Conservation (phyloP, 2,888 invertebrate species). For the Drosophila mimetica region DNA sequence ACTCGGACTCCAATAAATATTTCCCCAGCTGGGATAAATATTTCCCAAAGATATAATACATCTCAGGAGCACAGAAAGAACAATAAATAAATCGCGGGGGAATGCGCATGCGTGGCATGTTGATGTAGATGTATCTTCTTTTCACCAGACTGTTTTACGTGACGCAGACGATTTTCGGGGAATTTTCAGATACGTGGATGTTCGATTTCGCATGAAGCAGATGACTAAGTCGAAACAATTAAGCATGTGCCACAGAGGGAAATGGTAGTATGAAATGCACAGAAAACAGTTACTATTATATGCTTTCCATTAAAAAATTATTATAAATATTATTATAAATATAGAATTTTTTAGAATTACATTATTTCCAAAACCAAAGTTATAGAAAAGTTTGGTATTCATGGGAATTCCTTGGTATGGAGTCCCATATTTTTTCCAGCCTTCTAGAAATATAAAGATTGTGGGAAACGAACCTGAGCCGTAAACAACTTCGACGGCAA, state of each 20-base stretch:
- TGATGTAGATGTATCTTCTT: conserved; percentile 16
- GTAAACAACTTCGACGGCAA: not conserved
- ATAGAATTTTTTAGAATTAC: too few species aligned
- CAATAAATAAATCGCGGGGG: not conserved
- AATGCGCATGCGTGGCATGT: conserved; percentile 4
- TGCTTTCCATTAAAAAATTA: too few species aligned
- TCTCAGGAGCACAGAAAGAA: not conserved
- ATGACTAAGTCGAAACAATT: conserved; percentile 39
- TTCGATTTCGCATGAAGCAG: conserved; percentile 14
- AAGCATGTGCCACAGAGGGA: not conserved
- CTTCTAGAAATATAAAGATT: not conserved
- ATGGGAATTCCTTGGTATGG: not conserved
- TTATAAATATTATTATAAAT: too few species aligned
- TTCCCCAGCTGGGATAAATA: too few species aligned
- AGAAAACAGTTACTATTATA: not conserved
- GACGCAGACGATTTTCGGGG: conserved; percentile 41
- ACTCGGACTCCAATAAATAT: too few species aligned
- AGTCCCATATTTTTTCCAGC: not conserved
- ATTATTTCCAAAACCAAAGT: too few species aligned
- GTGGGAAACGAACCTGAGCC: not conserved
- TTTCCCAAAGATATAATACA: too few species aligned
- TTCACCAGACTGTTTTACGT: conserved; percentile 9
- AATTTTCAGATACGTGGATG: conserved; percentile 30
- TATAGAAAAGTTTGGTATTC: not conserved
- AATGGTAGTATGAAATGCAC: not conserved